phyloP scores from a whole-genome alignment of 2,888 invertebrate species.

The Crossocerus cetratus region DNA sequence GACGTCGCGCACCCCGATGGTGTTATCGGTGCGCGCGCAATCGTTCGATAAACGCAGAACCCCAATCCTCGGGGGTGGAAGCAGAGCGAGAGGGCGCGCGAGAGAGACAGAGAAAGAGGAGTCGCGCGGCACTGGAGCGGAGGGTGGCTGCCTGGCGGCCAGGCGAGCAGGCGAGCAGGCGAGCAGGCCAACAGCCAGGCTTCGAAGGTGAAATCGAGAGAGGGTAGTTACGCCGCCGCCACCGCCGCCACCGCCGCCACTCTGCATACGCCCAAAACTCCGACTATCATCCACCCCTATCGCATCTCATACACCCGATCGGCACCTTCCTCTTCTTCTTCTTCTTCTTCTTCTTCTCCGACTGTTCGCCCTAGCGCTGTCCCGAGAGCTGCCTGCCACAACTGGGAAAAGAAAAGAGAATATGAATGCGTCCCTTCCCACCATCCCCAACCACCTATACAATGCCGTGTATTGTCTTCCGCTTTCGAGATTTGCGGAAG shows the following conservation, averaged over 20 bases:
- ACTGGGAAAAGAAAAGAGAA: slow-evolving; percentile 1
- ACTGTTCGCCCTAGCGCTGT: slow-evolving; percentile 10
- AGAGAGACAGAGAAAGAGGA: slow-evolving; percentile 28
- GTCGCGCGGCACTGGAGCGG: slow-evolving; percentile 11
- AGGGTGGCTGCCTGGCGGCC: background rate
- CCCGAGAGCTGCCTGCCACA: slow-evolving; percentile 24
- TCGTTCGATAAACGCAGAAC: slow-evolving; percentile 76
- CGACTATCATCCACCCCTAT: slow-evolving; percentile 19
- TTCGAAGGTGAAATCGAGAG: slow-evolving; percentile 32
- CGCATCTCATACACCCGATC: too few relatives aligned
- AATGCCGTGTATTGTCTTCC: too few relatives aligned
- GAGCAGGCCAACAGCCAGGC: background rate
- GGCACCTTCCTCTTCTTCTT: too few relatives aligned
- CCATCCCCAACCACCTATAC: too few relatives aligned
- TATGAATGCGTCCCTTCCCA: too few relatives aligned
- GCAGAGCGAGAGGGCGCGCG: slow-evolving; percentile 12
- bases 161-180: background rate
- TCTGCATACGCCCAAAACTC: slow-evolving; percentile 49
- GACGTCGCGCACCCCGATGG: slow-evolving; percentile 69
- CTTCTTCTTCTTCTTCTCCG: slow-evolving; percentile 16
- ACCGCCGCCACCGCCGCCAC: background rate
- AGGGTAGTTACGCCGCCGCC: slow-evolving; percentile 16
- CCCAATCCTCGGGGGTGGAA: slow-evolving; percentile 66
- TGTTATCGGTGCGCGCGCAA: slow-evolving; percentile 73
- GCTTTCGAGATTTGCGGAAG: too few relatives aligned